Evolutionary conservation across 2,113 vertebrate species (phyloP).

Genomic region (Erythrocercus mccallii): DNA sequence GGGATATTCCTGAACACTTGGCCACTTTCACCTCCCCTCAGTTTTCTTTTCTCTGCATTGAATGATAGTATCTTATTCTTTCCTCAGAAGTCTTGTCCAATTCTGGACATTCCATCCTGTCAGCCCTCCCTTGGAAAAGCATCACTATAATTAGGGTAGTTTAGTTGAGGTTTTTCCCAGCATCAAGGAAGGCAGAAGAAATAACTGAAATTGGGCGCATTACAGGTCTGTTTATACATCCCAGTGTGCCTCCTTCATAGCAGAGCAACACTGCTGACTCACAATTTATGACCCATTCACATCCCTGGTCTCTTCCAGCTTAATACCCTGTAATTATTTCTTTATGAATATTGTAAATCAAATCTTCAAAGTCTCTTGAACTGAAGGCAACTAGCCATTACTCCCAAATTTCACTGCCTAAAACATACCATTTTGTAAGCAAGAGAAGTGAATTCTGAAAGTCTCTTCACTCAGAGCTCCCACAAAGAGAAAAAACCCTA

Average conservation of each 20-base stretch:
- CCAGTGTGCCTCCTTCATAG: not conserved
- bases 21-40: not conserved
- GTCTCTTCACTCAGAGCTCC: not conserved
- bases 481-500: not conserved
- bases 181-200: not conserved
- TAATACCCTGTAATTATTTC: not conserved
- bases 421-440: not conserved
- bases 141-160: not conserved
- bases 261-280: not conserved
- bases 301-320: not conserved
- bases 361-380: not conserved
- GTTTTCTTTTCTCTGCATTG: not conserved
- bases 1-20: not conserved
- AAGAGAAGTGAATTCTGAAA: not conserved
- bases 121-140: not conserved
- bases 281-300: not conserved
- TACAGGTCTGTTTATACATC: not conserved
- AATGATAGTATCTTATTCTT: not conserved
- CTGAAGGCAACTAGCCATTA: not conserved
- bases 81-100: not conserved
- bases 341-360: slow-evolving; percentile 6
- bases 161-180: not conserved
- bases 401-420: not conserved
- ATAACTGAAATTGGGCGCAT: not conserved
- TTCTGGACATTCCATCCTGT: not conserved